Evolutionary conservation across 2,113 vertebrate species (phyloP), one percentile per base, ranked within the genome.

Genomic region (Procavia capensis): DNA sequence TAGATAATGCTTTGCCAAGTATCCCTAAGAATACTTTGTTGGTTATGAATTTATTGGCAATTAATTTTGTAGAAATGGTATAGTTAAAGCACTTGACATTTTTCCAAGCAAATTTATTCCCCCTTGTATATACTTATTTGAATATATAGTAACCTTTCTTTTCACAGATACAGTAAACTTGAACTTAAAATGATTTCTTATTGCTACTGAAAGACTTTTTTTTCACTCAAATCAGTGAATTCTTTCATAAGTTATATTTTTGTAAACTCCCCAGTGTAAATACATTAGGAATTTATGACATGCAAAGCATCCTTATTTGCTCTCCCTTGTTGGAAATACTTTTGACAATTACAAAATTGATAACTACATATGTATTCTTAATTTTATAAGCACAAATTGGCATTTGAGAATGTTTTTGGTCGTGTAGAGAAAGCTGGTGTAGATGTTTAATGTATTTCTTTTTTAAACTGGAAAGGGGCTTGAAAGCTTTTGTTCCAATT

Each of bases 381-480:
- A 87, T 95, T 80, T 87, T 87, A 89, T 54, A 61, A 14, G 8
- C 11, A 83, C 3, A 0, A 47, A 59, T 74, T 45, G n/a, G 54
- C 76, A 76, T 86, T 27, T 68, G 17, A 79, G 79, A 43, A 34
- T 81, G 47, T 47, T 94, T 95, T 78, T 76, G 47, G 31, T 76
- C 13, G 9, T 90, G 17, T 59, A 91, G 39, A 88, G 63, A 93
- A 91, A 87, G 1, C 19, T 86, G 17, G 34, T 39, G 19, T 68
- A 63, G 84, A 85, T 8, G 78, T 88, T 72, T 68, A 87, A 63
- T 50, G 17, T 72, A 34, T 36, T 45, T 36, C 31, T 63, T 59
- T 57, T 76, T 95, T 81, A 95, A 68, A 61, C 66, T 90, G n/a
- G n/a, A 8, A 95, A 87, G 36, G 9, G 61, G 11, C 86, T 70